Conservation (phyloP, 1,140 invertebrate genomes). For the Drosophila elegans region DNA sequence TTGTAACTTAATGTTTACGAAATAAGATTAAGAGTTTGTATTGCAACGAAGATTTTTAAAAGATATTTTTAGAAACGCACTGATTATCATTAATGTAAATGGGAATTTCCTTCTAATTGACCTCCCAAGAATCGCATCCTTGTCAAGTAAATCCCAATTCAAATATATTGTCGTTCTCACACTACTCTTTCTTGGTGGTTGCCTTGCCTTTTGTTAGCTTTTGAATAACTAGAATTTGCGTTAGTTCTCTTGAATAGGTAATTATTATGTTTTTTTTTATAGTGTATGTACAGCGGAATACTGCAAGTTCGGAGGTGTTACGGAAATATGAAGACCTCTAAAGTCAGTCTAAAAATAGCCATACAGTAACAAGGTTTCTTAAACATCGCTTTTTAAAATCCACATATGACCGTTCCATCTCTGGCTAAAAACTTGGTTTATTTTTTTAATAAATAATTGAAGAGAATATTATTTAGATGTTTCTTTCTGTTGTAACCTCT, state of each 20-base stretch:
- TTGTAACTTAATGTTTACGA: neutral
- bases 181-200: constrained; percentile 39
- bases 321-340: neutral
- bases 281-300: neutral
- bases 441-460: neutral
- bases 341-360: neutral
- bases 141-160: constrained; percentile 35
- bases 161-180: constrained; percentile 68
- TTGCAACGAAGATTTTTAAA: neutral
- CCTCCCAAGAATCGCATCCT: constrained; percentile 3
- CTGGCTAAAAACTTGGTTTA: neutral
- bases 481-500: neutral
- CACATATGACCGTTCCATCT: neutral
- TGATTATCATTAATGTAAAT: constrained; percentile 6
- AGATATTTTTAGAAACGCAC: constrained; percentile 20
- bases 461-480: neutral
- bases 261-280: neutral
- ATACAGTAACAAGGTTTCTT: neutral
- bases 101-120: neutral
- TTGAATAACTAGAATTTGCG: neutral
- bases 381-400: neutral
- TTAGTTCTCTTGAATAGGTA: neutral
- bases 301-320: neutral
- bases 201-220: constrained; percentile 2
- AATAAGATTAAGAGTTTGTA: neutral